Evolutionary conservation across 2,113 vertebrate species (phyloP).

Genomic region (mouse (Mus musculus)): DNA sequence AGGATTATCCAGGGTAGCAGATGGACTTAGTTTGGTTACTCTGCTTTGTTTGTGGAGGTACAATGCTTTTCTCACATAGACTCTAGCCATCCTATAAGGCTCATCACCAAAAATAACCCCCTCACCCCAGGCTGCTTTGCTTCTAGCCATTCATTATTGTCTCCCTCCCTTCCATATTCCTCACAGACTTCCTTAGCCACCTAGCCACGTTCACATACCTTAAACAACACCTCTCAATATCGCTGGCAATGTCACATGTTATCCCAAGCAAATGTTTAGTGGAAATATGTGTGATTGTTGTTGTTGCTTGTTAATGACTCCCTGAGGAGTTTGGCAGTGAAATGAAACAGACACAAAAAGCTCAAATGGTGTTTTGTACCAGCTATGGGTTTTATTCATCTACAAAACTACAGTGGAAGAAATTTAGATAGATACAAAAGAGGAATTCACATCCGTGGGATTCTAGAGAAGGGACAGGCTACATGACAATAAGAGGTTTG

Average conservation of each 20-base stretch:
- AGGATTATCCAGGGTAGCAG: background rate
- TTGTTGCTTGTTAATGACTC: slow-evolving; percentile 12
- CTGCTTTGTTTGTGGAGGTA: background rate
- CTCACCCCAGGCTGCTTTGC: background rate
- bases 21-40: background rate
- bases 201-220: background rate
- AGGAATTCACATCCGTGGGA: background rate
- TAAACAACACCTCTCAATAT: background rate
- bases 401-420: slow-evolving; percentile 10
- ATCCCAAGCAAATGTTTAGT: background rate
- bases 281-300: background rate
- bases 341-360: slow-evolving; percentile 42
- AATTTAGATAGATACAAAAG: background rate
- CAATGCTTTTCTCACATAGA: background rate
- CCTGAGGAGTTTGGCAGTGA: slow-evolving; percentile 18
- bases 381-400: slow-evolving; percentile 46
- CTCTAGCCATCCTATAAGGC: background rate
- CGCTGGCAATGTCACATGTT: background rate
- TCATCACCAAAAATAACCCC: background rate
- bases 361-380: slow-evolving; percentile 4
- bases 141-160: background rate
- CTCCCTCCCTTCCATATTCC: background rate
- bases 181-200: background rate
- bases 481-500: background rate
- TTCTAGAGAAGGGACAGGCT: background rate